Percentiles rank a stretch among this genome's conserved stretches.
Conservation (phyloP, 2,888 invertebrate species). For the Hydroisotoma schaefferi region DNA sequence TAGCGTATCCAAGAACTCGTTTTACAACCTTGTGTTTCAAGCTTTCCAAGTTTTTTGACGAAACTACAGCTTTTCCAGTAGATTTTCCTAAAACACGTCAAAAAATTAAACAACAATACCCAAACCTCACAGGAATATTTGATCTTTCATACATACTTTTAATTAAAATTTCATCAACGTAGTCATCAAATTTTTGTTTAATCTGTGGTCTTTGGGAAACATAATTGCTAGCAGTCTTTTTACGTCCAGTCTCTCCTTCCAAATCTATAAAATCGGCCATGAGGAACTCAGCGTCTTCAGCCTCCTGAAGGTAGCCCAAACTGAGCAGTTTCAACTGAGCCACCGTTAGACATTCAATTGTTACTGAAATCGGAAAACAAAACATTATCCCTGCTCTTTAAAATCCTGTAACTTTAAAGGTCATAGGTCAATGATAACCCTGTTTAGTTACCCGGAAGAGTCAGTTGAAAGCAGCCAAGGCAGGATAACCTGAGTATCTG, state of each 20-base stretch:
- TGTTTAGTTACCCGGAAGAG: slow-evolving; percentile 63
- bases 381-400: too few species aligned
- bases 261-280: slow-evolving; percentile 50
- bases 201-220: slow-evolving; percentile 11
- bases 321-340: slow-evolving; percentile 70
- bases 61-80: background rate
- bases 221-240: background rate
- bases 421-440: background rate
- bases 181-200: slow-evolving; percentile 28
- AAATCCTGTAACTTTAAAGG: too few species aligned
- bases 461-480: slow-evolving; percentile 65
- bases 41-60: slow-evolving; percentile 40
- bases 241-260: slow-evolving; percentile 12
- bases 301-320: slow-evolving; percentile 68
- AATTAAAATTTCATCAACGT: slow-evolving; percentile 14
- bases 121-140: background rate
- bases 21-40: slow-evolving; percentile 36
- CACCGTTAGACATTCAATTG: slow-evolving; percentile 59
- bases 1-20: slow-evolving; percentile 34
- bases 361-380: slow-evolving; percentile 21
- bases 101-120: slow-evolving; percentile 10
- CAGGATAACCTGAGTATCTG: slow-evolving; percentile 68
- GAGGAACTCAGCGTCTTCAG: slow-evolving; percentile 62
- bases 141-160: background rate
- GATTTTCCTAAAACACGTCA: slow-evolving; percentile 26